These are phyloP conservation scores for Cremastobaeus sp. DNA, from an alignment of 2,888 invertebrate species.

Conservation along the genomic window DNA sequence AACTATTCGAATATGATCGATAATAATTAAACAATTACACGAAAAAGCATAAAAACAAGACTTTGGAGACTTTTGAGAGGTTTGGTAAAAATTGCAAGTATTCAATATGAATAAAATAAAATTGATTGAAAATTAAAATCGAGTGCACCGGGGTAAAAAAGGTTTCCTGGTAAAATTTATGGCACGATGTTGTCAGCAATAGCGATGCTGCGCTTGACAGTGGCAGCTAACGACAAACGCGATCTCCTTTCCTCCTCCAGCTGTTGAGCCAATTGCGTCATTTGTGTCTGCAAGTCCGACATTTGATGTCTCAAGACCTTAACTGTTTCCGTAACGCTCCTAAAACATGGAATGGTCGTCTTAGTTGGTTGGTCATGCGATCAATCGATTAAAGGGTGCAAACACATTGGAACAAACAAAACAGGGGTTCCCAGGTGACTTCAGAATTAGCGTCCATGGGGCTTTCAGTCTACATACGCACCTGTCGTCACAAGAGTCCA, in stretches of 20 bases:
- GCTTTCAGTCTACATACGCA: slow-evolving; percentile 65
- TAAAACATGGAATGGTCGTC: slow-evolving; percentile 67
- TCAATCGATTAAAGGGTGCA: no score
- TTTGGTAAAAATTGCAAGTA: no score
- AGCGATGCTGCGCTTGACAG: slow-evolving; percentile 75
- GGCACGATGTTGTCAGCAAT: slow-evolving; percentile 68
- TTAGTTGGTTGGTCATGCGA: neutral
- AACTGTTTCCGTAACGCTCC: slow-evolving; percentile 87
- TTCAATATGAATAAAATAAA: neutral
- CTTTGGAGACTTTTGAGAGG: no score
- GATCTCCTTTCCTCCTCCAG: slow-evolving; percentile 84
- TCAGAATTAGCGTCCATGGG: slow-evolving; percentile 75
- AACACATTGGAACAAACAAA: slow-evolving; percentile 28
- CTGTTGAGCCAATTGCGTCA: slow-evolving; percentile 81
- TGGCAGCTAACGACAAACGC: slow-evolving; percentile 76
- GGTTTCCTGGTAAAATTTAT: no score
- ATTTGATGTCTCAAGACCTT: slow-evolving; percentile 87
- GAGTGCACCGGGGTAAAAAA: no score
- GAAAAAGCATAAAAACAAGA: no score
- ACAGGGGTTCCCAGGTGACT: slow-evolving; percentile 65
- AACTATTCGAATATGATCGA: no score
- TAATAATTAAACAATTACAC: neutral
- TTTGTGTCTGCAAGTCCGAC: slow-evolving; percentile 82
- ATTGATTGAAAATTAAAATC: neutral
- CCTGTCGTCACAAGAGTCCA: slow-evolving; percentile 75